Conservation (phyloP, 92 coral and sea anemone species). For the Meandrina meandrites region DNA sequence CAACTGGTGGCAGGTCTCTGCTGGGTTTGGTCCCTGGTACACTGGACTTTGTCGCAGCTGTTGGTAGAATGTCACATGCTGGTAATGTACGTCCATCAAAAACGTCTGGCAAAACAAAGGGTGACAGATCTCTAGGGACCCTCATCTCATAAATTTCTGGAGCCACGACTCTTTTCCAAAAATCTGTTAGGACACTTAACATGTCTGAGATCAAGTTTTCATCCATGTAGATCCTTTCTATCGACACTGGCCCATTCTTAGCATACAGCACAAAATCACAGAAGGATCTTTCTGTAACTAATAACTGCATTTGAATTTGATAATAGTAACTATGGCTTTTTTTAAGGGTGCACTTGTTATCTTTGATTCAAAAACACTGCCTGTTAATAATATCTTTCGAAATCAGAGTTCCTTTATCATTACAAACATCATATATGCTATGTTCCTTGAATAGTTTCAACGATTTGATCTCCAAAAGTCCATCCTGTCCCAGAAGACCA, state of each 20-base stretch:
- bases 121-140: slow-evolving; percentile 51
- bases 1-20: no score
- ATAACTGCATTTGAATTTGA: slow-evolving; percentile 43
- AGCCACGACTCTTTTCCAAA: slow-evolving; percentile 23
- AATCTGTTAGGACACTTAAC: slow-evolving; percentile 29
- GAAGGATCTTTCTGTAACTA: slow-evolving; percentile 45
- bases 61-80: no score
- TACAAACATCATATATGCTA: slow-evolving; percentile 37
- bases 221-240: slow-evolving; percentile 50
- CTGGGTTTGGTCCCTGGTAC: no score
- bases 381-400: slow-evolving; percentile 37
- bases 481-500: slow-evolving; percentile 47
- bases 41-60: no score
- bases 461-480: slow-evolving; percentile 53
- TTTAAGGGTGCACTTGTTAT: slow-evolving; percentile 33
- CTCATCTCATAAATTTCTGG: slow-evolving; percentile 72
- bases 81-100: no score
- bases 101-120: not conserved
- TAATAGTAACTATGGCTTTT: slow-evolving; percentile 46
- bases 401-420: not conserved
- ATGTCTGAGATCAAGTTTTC: slow-evolving; percentile 42
- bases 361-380: slow-evolving; percentile 56
- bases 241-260: slow-evolving; percentile 40
- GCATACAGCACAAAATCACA: slow-evolving; percentile 60
- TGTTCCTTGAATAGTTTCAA: slow-evolving; percentile 51